Percentiles rank a stretch among this genome's conserved stretches.
phyloP scores from a whole-genome alignment of 2,797 vertebrate genomes.

The Ctenosaura bakeri region DNA sequence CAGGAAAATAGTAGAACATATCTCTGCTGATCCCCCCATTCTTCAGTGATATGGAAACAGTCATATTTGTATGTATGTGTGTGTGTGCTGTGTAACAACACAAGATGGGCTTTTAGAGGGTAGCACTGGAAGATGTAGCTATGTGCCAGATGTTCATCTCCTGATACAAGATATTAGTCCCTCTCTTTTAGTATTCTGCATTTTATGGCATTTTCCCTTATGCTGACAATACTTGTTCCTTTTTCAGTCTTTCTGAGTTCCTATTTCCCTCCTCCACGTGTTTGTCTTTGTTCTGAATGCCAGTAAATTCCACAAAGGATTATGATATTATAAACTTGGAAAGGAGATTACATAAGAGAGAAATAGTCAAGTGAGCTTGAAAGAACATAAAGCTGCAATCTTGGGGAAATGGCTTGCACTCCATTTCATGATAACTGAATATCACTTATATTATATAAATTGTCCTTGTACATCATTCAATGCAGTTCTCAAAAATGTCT shows the following conservation, averaged over 20 bases:
- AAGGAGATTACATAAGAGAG: constrained; percentile 55
- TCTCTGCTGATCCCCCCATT: no score
- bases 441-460: constrained; percentile 21
- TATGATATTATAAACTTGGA: constrained; percentile 48
- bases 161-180: no score
- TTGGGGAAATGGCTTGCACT: constrained; percentile 14
- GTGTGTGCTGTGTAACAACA: no score
- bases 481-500: background rate
- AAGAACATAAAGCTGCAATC: constrained; percentile 22
- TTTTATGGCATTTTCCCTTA: constrained; percentile 4
- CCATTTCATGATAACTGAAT: background rate
- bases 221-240: background rate
- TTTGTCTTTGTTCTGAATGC: constrained; percentile 13
- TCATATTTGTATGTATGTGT: no score
- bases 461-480: background rate
- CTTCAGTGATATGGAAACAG: no score
- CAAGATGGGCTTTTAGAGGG: no score
- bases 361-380: constrained; percentile 22
- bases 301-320: constrained; percentile 31
- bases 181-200: no score
- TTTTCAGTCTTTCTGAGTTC: background rate
- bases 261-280: background rate
- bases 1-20: no score
- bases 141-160: background rate
- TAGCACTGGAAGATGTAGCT: background rate